A percentile compares a stretch with the other conserved stretches of the same genome.
Conservation (phyloP, 2,113 vertebrate genomes). For the Cryptoleucopteryx plumbea region DNA sequence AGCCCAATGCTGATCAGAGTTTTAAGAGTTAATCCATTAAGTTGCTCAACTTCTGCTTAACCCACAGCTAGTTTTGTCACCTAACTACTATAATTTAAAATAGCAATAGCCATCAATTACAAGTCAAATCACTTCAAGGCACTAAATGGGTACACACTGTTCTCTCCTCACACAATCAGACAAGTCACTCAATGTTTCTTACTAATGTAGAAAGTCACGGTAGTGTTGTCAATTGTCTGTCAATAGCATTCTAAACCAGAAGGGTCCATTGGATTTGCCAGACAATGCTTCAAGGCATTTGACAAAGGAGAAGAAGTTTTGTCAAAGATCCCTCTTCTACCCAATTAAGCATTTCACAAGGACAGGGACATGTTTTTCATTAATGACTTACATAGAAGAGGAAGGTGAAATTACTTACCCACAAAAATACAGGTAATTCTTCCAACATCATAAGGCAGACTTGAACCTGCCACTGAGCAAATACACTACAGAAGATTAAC, state of each 20-base stretch:
- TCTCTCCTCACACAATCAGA: not conserved
- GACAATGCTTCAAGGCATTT: not conserved
- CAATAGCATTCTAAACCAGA: not conserved
- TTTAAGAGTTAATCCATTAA: not conserved
- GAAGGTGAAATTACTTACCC: not conserved
- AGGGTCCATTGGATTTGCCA: not conserved
- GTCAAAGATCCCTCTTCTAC: not conserved
- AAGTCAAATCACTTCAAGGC: not conserved
- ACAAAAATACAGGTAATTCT: not conserved
- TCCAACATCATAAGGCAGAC: not conserved
- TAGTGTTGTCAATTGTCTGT: not conserved
- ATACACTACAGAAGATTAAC: not conserved
- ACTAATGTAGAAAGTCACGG: not conserved
- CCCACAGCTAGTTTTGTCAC: not conserved
- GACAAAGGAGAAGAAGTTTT: not conserved
- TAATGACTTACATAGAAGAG: not conserved
- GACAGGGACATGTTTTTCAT: not conserved
- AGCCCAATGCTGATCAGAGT: not conserved
- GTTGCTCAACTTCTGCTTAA: not conserved
- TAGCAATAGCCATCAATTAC: not conserved
- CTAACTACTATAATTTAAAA: not conserved
- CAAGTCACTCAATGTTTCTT: rapidly evolving
- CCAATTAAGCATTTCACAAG: not conserved
- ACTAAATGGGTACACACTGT: not conserved
- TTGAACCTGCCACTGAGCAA: not conserved